A percentile compares a stretch with the other conserved stretches of the same genome.
Conservation (phyloP, 2,797 vertebrate species). For the Helicolenus hilgendorfi region DNA sequence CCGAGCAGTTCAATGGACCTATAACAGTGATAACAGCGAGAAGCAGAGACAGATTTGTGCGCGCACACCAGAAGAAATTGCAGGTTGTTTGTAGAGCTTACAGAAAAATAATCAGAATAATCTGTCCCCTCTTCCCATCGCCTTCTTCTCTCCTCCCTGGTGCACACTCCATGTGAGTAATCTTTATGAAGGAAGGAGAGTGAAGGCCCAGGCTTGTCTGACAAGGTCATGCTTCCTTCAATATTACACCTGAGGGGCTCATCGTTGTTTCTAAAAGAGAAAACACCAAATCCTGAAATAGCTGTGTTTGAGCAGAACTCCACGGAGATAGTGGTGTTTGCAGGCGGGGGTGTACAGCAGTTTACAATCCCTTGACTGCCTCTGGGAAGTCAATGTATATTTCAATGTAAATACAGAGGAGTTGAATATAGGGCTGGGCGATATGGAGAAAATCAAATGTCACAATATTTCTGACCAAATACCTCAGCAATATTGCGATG, state of each 20-base stretch:
- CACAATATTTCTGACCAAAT: no score
- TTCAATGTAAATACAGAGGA: constrained; percentile 4
- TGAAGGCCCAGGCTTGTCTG: constrained; percentile 56
- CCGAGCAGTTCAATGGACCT: constrained; percentile 47
- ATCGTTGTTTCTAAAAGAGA: constrained; percentile 53
- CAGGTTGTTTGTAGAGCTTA: constrained; percentile 48
- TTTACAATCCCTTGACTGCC: constrained; percentile 1
- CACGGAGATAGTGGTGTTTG: constrained; percentile 31
- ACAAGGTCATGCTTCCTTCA: constrained; percentile 69
- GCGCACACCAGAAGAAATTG: constrained; percentile 39
- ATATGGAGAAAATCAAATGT: no score
- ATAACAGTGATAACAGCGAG: constrained; percentile 50
- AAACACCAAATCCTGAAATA: constrained; percentile 49
- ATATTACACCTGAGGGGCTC: constrained; percentile 66
- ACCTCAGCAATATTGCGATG: no score
- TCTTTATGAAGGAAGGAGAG: constrained; percentile 55
- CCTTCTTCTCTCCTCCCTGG: constrained; percentile 10
- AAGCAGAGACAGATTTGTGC: constrained; percentile 20
- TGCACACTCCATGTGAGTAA: constrained; percentile 41
- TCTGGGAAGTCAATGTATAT: not conserved
- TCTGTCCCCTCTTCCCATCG: constrained; percentile 15
- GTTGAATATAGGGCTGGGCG: no score
- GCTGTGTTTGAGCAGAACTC: constrained; percentile 37
- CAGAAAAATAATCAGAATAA: constrained; percentile 40
- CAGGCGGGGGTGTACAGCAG: not conserved